Evolutionary conservation across 92 coral and sea anemone genomes (phyloP), one percentile per base, ranked within the genome.

Genomic region (Palythoa grandiflora): DNA sequence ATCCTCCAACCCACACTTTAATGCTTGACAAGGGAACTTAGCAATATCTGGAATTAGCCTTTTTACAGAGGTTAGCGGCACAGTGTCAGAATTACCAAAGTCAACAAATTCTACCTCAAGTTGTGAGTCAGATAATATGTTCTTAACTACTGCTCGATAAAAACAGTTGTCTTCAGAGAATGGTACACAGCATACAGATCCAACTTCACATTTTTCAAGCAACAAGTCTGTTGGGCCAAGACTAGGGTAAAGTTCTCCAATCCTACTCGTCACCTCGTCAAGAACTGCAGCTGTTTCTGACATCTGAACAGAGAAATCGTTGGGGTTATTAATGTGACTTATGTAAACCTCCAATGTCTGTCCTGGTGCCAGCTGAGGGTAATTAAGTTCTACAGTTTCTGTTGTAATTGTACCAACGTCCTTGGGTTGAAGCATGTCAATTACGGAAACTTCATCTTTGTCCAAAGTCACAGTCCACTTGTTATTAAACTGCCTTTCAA

Each of bases 41-140:
- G 76, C 79, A 40, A 96, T 77, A 13, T 92, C 94, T 28, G 94
- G 87, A 17, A 44, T 79, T 35, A 96, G 90, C 6, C 79, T 80
- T 86, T 77, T 77, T 13, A 77, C 3, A 6, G 88, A 80, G 38
- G 79, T 68, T 37, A 91, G 84, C 4, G 88, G 75, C 17, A 91
- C 86, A 16, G 89, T 87, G 39, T 95, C 97, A 61, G 93, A 87
- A 84, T 97, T 94, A 37, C 99, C 99, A 89, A 89, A 95, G 77
- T 97, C 99, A 78, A 95, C 90, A 77, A 96, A 96, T 9, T 73
- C 71, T 80, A 96, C 98, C 76, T 92, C 95, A 19, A 90, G 93
- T 87, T 91, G 87, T 10, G 91, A 55, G 47, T 93, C 91, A 4
- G 96, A 76, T 17, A 71, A 9, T 2, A 94, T 53, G 38, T 85